Percentiles rank a stretch among this genome's conserved stretches.
Conservation (phyloP, 2,797 vertebrate species). For the Trichosurus vulpecula region DNA sequence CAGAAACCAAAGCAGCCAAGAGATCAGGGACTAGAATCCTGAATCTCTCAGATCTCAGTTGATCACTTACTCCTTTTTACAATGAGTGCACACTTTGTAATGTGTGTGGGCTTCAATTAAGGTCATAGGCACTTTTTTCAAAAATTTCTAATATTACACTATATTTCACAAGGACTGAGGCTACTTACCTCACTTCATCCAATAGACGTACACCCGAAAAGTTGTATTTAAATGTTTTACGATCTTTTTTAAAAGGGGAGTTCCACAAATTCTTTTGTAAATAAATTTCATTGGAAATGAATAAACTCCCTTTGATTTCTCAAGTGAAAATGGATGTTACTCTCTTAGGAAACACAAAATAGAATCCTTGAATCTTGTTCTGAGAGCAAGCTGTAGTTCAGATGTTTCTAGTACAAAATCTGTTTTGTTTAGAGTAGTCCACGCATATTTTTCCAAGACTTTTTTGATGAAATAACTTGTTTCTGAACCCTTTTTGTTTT, state of each 20-base stretch:
- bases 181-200: constrained; percentile 32
- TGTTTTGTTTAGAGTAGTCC: neutral
- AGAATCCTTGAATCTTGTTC: neutral
- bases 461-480: constrained; percentile 12
- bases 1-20: neutral
- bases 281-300: neutral
- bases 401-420: constrained; percentile 9
- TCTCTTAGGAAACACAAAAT: neutral
- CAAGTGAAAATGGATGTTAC: constrained; percentile 32
- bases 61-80: constrained; percentile 33
- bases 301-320: neutral
- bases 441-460: neutral
- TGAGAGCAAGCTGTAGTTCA: neutral
- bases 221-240: constrained; percentile 13
- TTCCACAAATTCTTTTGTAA: neutral
- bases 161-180: neutral
- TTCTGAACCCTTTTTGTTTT: constrained; percentile 11
- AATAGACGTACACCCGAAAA: constrained; percentile 14
- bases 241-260: constrained; percentile 21
- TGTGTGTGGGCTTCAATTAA: constrained; percentile 8
- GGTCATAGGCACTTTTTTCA: constrained; percentile 39
- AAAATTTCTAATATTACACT: constrained; percentile 18
- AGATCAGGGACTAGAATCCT: neutral
- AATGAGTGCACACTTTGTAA: constrained; percentile 29
- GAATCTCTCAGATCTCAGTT: neutral